A percentile compares a stretch with the other conserved stretches of the same genome.
These are phyloP conservation scores for Galbula dea DNA, from an alignment of 2,113 vertebrate species.

Conservation along the genomic window DNA sequence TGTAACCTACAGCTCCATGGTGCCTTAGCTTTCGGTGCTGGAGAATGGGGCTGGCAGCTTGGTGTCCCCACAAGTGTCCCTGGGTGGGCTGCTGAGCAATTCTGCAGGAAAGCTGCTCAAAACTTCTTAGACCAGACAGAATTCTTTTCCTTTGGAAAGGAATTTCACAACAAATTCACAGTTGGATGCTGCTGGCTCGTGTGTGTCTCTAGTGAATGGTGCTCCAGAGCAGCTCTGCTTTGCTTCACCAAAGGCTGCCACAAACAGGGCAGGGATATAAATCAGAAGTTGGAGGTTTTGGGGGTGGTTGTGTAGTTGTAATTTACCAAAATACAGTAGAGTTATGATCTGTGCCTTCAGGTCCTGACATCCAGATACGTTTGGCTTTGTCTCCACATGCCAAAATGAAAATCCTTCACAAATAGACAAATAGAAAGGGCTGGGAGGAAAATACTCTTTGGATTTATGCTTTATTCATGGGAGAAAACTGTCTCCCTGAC, in stretches of 20 bases:
- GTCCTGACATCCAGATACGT: conserved; percentile 5
- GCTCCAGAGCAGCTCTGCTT: conserved; percentile 43
- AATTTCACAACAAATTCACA: conserved; percentile 64
- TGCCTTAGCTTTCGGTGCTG: conserved; percentile 46
- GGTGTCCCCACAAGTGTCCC: conserved; percentile 51
- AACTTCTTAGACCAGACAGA: conserved; percentile 56
- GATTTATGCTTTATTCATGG: background rate
- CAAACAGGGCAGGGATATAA: conserved; percentile 36
- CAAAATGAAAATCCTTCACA: conserved; percentile 4
- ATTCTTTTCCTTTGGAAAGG: conserved; percentile 51
- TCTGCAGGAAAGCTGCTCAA: conserved; percentile 32
- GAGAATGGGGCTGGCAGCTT: conserved; percentile 51
- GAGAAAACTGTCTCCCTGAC: background rate
- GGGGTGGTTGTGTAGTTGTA: background rate
- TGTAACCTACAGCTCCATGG: conserved; percentile 43
- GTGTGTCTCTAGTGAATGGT: conserved; percentile 52
- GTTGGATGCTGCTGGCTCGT: conserved; percentile 30
- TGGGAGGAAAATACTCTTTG: background rate
- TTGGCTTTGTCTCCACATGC: conserved; percentile 6
- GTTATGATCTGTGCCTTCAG: conserved; percentile 11
- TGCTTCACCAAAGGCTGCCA: conserved; percentile 22
- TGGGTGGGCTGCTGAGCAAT: conserved; percentile 36
- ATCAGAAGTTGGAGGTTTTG: conserved; percentile 47
- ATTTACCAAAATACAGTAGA: conserved; percentile 18
- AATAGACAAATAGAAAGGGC: background rate